These are phyloP conservation scores for Chamaea fasciata DNA, from an alignment of 2,113 vertebrate genomes.

Conservation along the genomic window DNA sequence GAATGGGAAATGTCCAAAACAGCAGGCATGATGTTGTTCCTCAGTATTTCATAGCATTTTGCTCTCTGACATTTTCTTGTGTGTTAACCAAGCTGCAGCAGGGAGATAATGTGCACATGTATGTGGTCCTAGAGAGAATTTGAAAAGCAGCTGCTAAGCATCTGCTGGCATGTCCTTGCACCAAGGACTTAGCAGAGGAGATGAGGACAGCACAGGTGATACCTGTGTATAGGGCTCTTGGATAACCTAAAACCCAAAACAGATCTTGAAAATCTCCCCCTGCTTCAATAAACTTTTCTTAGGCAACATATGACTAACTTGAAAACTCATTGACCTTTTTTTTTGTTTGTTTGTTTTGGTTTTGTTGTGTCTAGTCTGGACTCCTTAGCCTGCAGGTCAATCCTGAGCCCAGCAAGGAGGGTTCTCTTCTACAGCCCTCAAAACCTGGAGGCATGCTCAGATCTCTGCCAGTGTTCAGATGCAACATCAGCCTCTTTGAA, in stretches of 20 bases:
- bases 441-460: not conserved
- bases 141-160: not conserved
- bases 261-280: not conserved
- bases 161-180: not conserved
- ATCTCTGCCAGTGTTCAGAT: not conserved
- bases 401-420: not conserved
- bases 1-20: not conserved
- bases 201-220: not conserved
- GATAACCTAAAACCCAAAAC: not conserved
- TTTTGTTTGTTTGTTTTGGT: not conserved
- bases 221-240: rapidly evolving
- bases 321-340: not conserved
- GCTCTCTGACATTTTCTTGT: not conserved
- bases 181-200: not conserved
- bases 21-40: not conserved
- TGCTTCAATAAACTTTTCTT: not conserved
- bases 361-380: not conserved
- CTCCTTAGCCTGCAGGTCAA: not conserved
- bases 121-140: not conserved
- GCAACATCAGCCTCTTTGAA: rapidly evolving
- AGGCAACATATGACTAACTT: not conserved
- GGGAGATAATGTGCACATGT: not conserved
- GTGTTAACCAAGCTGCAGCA: not conserved
- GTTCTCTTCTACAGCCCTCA: not conserved
- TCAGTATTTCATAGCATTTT: not conserved